A percentile compares a stretch with the other conserved stretches of the same genome.
phyloP scores from a whole-genome alignment of 2,888 invertebrate genomes.

The Diaphora mendica region DNA sequence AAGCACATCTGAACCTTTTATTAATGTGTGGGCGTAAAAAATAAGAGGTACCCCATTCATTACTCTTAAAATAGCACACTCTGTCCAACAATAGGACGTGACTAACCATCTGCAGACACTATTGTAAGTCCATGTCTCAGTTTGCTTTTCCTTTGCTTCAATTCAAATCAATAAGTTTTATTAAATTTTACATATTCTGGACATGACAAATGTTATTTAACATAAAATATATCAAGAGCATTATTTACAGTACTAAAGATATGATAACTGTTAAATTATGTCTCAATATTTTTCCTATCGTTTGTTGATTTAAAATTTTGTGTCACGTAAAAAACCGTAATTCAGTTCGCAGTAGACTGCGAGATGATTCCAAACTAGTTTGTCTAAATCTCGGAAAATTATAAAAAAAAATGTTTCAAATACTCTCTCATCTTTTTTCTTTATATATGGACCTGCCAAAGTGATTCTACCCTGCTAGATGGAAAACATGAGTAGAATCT shows the following conservation, averaged over 20 bases:
- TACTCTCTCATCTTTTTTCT: too few species aligned
- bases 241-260: not conserved
- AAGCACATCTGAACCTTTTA: conserved; percentile 5
- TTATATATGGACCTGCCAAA: too few species aligned
- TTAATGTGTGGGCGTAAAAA: conserved; percentile 16
- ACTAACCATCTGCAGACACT: conserved; percentile 15
- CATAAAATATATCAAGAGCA: not conserved
- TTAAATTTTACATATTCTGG: not conserved
- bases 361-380: too few species aligned
- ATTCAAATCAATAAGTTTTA: not conserved
- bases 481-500: too few species aligned
- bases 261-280: not conserved
- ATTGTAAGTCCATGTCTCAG: not conserved
- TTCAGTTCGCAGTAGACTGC: too few species aligned
- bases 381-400: too few species aligned
- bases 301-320: not conserved
- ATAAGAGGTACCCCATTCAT: conserved; percentile 17
- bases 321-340: too few species aligned
- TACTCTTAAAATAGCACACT: conserved; percentile 19
- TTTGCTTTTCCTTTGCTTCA: not conserved
- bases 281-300: not conserved
- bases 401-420: too few species aligned
- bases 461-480: too few species aligned
- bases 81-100: conserved; percentile 20
- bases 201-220: not conserved